Conservation (phyloP, 2,888 invertebrate species). For the Antheraea assamensis region DNA sequence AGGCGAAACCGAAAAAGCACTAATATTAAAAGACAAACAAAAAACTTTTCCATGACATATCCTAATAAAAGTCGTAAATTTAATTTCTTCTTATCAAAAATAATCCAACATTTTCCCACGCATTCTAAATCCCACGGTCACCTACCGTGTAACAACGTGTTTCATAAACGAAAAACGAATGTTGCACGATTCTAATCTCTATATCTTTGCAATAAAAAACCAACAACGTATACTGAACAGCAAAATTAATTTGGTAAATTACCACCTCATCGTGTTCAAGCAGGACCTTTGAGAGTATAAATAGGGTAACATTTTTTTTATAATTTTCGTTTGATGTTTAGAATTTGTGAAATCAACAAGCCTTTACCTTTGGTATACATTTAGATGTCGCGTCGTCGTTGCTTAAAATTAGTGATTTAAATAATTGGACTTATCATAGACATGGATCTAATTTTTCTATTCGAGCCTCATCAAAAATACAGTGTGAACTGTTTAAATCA, state of each 20-base stretch:
- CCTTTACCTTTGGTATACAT: too few species aligned
- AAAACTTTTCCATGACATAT: background rate
- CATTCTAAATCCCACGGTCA: constrained; percentile 39
- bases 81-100: constrained; percentile 25
- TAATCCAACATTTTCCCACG: constrained; percentile 42
- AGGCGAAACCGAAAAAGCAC: background rate
- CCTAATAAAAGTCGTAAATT: constrained; percentile 26
- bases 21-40: background rate
- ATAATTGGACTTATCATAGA: too few species aligned
- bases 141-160: constrained; percentile 18
- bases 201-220: background rate
- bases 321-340: constrained; percentile 5
- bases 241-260: background rate
- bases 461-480: too few species aligned
- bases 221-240: background rate
- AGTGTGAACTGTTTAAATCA: too few species aligned
- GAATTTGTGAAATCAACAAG: background rate
- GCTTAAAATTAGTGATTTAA: too few species aligned
- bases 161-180: constrained; percentile 15
- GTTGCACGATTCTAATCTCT: background rate
- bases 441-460: too few species aligned
- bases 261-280: constrained; percentile 12
- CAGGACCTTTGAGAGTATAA: constrained; percentile 12
- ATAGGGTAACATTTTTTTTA: background rate
- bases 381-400: too few species aligned